These are phyloP conservation scores for Oscheius sp. DNA, from an alignment of 2,888 invertebrate genomes.

Conservation along the genomic window DNA sequence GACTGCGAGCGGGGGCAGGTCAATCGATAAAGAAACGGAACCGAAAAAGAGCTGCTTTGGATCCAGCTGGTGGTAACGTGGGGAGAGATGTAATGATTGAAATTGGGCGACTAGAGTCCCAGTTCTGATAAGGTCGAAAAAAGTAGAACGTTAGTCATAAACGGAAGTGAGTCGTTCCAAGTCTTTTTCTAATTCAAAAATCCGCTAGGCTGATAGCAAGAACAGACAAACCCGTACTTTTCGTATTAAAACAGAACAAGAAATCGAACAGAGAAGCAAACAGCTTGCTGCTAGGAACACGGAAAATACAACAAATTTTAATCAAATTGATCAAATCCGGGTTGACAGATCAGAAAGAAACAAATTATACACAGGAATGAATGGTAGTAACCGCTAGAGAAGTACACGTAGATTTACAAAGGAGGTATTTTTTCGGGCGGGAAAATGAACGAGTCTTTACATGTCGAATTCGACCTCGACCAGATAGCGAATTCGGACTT, in stretches of 20 bases:
- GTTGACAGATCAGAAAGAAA: not conserved
- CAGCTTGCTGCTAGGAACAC: too few species aligned
- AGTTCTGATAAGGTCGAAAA: too few species aligned
- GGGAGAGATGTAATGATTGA: too few species aligned
- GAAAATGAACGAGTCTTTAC: constrained; percentile 7
- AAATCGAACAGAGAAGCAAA: too few species aligned
- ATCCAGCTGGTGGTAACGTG: not conserved
- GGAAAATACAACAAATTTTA: too few species aligned
- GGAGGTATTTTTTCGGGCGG: not conserved
- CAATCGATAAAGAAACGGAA: constrained; percentile 19
- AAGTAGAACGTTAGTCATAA: too few species aligned
- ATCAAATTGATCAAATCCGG: not conserved
- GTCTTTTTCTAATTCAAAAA: too few species aligned
- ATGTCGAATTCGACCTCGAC: constrained; percentile 76
- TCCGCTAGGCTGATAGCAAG: too few species aligned
- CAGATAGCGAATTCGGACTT: constrained; percentile 76
- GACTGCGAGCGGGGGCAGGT: constrained; percentile 30
- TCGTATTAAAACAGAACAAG: too few species aligned
- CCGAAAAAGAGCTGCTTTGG: not conserved
- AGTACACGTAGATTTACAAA: not conserved
- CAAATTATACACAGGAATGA: not conserved
- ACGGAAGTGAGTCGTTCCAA: too few species aligned
- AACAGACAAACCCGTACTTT: too few species aligned
- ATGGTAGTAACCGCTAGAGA: not conserved
- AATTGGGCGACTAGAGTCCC: too few species aligned